Percentiles rank a stretch among this genome's conserved stretches.
These are phyloP conservation scores for Melanotaenia nigrans DNA, from an alignment of 2,797 vertebrate genomes.

Conservation along the genomic window DNA sequence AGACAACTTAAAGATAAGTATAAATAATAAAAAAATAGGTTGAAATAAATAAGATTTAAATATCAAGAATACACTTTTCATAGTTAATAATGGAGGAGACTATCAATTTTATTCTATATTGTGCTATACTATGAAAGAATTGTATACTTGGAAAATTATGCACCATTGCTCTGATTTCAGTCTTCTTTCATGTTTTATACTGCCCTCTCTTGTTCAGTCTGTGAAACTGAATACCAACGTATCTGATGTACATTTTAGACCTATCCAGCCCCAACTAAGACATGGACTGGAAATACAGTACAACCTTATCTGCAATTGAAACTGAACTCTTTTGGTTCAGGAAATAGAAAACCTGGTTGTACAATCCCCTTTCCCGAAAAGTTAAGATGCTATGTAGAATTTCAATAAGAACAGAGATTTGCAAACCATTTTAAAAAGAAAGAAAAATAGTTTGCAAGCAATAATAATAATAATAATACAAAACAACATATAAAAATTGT, in stretches of 20 bases:
- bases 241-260: background rate
- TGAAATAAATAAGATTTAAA: background rate
- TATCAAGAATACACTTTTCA: background rate
- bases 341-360: too few species aligned
- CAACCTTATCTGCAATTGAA: background rate
- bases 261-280: background rate
- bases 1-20: background rate
- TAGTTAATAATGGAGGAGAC: background rate
- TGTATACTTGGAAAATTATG: background rate
- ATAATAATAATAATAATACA: too few species aligned
- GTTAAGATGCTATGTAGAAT: too few species aligned
- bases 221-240: constrained; percentile 30
- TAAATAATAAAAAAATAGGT: background rate
- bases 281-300: background rate
- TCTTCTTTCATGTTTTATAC: constrained; percentile 53
- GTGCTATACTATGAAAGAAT: background rate
- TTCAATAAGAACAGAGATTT: too few species aligned
- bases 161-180: background rate
- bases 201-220: constrained; percentile 70
- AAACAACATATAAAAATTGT: too few species aligned
- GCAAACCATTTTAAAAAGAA: too few species aligned
- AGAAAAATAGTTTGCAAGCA: too few species aligned
- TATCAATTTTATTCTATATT: background rate
- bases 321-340: background rate
- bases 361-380: too few species aligned